phyloP scores from a whole-genome alignment of 2,797 vertebrate species.

The Anas flavirostris region DNA sequence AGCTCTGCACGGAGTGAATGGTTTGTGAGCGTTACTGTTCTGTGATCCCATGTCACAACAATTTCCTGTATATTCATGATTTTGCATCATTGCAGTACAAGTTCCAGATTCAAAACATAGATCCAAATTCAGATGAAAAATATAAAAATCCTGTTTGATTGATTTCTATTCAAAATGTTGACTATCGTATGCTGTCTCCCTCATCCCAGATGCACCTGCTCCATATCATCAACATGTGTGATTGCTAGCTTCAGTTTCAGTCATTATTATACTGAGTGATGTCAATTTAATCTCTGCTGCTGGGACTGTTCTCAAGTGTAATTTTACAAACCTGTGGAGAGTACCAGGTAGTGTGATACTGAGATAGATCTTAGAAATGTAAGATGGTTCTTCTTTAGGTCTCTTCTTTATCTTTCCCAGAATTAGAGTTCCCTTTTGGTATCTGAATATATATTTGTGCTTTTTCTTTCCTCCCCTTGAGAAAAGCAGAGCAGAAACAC shows the following conservation, averaged over 20 bases:
- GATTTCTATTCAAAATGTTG: background rate
- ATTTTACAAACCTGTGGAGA: background rate
- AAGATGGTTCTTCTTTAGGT: background rate
- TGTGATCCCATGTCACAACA: constrained; percentile 2
- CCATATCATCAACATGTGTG: background rate
- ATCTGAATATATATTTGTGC: background rate
- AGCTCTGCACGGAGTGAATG: background rate
- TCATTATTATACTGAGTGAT: background rate
- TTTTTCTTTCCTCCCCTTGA: background rate
- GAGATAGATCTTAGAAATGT: background rate
- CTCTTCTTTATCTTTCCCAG: background rate
- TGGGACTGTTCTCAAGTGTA: background rate
- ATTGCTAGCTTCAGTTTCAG: background rate
- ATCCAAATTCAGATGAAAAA: background rate
- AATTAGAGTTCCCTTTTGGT: background rate
- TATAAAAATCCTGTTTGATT: background rate
- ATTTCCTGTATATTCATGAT: background rate
- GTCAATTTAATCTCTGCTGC: background rate
- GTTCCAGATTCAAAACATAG: background rate
- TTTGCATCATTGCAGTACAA: background rate
- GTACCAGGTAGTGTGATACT: background rate
- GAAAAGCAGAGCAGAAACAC: background rate
- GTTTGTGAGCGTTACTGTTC: background rate
- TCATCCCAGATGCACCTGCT: background rate
- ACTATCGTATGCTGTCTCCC: background rate